Conservation (phyloP, 2,113 vertebrate genomes). For the Neolamprologus kungweensis region DNA sequence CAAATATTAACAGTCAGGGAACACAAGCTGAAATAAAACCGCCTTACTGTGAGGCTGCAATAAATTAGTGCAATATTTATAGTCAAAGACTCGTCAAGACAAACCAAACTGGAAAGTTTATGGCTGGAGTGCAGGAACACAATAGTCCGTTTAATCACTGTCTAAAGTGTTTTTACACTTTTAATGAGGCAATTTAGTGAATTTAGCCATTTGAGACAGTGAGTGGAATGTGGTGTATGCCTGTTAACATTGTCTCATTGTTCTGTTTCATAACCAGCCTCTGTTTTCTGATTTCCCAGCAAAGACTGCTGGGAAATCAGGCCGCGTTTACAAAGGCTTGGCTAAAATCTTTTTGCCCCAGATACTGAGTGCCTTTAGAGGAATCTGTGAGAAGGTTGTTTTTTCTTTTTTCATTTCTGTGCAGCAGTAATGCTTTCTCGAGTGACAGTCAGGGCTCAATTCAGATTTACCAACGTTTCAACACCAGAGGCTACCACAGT, state of each 20-base stretch:
- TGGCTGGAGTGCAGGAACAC: conserved; percentile 26
- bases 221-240: conserved; percentile 56
- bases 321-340: conserved; percentile 34
- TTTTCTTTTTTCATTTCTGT: not conserved
- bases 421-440: not conserved
- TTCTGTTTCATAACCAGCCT: conserved; percentile 63
- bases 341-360: conserved; percentile 41
- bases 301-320: conserved; percentile 54
- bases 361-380: conserved; percentile 31
- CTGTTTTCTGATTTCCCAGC: conserved; percentile 60
- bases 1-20: conserved; percentile 24
- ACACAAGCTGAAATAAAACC: not conserved
- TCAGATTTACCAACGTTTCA: not conserved
- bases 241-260: conserved; percentile 68
- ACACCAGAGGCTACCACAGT: not conserved
- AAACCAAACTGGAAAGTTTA: conserved; percentile 39
- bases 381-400: not conserved
- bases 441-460: not conserved
- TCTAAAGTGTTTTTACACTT: conserved; percentile 62
- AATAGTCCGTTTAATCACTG: conserved; percentile 55
- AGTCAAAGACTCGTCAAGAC: conserved; percentile 35
- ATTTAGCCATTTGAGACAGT: conserved; percentile 58
- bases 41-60: not conserved
- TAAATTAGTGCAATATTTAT: conserved; percentile 42
- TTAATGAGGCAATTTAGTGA: conserved; percentile 71